Conservation (phyloP, 2,797 vertebrate genomes). For the Chloroceryle amazona region DNA sequence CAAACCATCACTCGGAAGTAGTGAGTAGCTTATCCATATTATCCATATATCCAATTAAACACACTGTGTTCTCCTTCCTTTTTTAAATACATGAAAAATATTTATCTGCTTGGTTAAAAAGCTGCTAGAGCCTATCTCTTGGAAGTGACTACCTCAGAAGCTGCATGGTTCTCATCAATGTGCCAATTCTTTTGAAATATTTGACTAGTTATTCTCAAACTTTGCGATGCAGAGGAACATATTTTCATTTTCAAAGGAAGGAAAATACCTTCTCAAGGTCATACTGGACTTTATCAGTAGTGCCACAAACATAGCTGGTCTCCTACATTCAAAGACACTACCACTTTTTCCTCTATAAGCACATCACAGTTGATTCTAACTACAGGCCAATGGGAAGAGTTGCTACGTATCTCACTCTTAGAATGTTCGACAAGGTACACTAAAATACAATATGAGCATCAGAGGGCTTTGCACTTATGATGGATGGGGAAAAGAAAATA, state of each 20-base stretch:
- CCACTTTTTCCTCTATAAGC: background rate
- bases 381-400: background rate
- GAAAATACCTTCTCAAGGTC: background rate
- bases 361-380: background rate
- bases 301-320: background rate
- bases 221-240: background rate
- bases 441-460: background rate
- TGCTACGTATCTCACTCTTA: background rate
- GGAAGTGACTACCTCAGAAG: background rate
- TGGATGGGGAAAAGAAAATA: background rate
- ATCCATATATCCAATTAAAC: background rate
- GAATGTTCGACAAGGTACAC: background rate
- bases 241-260: background rate
- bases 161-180: background rate
- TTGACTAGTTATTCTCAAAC: background rate
- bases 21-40: background rate
- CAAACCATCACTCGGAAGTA: background rate
- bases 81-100: constrained; percentile 22
- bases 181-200: background rate
- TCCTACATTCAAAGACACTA: background rate
- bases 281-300: background rate
- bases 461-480: background rate
- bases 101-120: background rate
- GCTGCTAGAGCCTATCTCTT: background rate
- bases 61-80: background rate